phyloP scores from a whole-genome alignment of 2,888 invertebrate species.

The Vannuccia rotundouncinata region DNA sequence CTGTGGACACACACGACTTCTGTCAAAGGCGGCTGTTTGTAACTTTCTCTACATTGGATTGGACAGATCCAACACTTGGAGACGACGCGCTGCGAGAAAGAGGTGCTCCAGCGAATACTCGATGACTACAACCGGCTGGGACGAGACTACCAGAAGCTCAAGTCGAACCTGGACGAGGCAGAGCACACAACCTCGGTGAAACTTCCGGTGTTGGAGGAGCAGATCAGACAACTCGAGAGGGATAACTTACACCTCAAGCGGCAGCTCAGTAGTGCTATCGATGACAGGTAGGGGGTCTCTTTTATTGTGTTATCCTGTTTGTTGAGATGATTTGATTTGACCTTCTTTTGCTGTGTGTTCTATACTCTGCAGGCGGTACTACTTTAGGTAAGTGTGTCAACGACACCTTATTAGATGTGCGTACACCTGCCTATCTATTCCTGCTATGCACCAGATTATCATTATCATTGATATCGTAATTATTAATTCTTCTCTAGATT shows the following conservation, averaged over 20 bases:
- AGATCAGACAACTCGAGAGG: neutral
- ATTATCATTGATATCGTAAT: no score
- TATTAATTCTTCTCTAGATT: no score
- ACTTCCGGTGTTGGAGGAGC: neutral
- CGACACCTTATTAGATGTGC: no score
- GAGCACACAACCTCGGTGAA: neutral
- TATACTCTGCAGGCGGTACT: no score
- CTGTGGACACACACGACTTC: neutral
- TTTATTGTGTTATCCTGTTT: no score
- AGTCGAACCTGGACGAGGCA: neutral
- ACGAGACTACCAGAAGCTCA: neutral
- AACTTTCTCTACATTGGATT: neutral
- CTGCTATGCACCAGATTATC: no score
- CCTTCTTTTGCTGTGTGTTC: no score
- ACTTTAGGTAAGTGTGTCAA: no score
- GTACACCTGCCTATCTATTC: no score
- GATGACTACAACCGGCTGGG: slow-evolving; percentile 8
- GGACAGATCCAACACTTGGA: neutral
- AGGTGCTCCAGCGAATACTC: neutral
- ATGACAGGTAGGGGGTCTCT: neutral
- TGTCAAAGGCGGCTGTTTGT: neutral
- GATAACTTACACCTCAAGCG: neutral
- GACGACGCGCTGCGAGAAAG: neutral
- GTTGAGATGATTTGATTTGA: no score
- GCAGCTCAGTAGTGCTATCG: neutral